phyloP scores from a whole-genome alignment of 1,140 invertebrate genomes.

The Euwallacea fornicatus region DNA sequence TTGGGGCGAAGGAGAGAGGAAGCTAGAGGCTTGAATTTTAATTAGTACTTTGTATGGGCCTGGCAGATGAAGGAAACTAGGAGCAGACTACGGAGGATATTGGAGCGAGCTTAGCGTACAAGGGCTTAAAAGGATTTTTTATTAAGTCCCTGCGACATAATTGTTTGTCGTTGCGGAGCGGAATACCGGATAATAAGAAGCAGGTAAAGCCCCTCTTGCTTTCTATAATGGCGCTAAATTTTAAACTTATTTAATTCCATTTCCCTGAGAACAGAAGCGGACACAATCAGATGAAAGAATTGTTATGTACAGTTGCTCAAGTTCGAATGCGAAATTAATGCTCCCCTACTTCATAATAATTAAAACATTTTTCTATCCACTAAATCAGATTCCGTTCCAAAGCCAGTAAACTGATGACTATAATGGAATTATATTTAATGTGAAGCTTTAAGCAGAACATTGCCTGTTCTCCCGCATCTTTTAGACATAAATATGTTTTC shows the following conservation, averaged over 20 bases:
- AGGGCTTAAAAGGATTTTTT: constrained; percentile 36
- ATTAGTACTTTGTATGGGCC: constrained; percentile 39
- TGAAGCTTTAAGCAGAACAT: not conserved
- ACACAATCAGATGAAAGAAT: too few relatives aligned
- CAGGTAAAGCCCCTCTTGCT: not conserved
- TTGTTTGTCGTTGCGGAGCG: constrained; percentile 26
- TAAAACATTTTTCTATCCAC: too few relatives aligned
- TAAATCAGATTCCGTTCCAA: too few relatives aligned
- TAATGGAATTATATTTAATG: too few relatives aligned
- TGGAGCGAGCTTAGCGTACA: constrained; percentile 35
- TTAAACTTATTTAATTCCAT: too few relatives aligned
- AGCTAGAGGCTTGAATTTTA: constrained; percentile 40
- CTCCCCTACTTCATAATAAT: too few relatives aligned
- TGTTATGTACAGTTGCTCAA: not conserved
- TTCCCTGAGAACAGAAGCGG: too few relatives aligned
- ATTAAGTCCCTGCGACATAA: constrained; percentile 37
- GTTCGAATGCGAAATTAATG: too few relatives aligned
- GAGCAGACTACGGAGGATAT: constrained; percentile 39
- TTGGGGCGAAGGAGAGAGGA: constrained; percentile 36
- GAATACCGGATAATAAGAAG: constrained; percentile 12
- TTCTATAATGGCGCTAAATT: not conserved
- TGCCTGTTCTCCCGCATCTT: not conserved
- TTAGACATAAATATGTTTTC: not conserved
- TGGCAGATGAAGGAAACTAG: constrained; percentile 39
- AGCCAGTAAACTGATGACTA: too few relatives aligned